A percentile compares a stretch with the other conserved stretches of the same genome.
These are phyloP conservation scores for Hippoglossus hippoglossus DNA, from an alignment of 2,797 vertebrate genomes.

Conservation along the genomic window DNA sequence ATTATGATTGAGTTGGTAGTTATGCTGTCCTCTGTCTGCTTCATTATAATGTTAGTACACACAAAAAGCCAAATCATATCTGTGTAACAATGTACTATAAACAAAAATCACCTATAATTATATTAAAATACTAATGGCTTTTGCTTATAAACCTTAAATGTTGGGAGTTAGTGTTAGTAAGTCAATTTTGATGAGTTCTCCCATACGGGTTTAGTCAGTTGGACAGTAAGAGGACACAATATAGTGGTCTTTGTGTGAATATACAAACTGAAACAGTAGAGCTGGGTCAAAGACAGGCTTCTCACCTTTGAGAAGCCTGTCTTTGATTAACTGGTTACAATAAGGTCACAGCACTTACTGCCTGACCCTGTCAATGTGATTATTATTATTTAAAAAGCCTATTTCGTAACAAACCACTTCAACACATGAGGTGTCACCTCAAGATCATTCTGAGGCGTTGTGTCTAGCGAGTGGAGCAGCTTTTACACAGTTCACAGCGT, in stretches of 20 bases:
- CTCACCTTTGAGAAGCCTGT: no score
- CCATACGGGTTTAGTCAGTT: neutral
- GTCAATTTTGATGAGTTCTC: neutral
- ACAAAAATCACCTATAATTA: neutral
- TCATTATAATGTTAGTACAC: neutral
- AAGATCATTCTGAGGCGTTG: neutral
- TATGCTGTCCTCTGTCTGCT: no score
- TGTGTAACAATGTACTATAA: neutral
- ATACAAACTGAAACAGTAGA: neutral
- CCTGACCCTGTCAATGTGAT: neutral
- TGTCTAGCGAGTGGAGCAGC: neutral
- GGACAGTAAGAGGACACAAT: neutral
- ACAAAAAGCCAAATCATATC: neutral
- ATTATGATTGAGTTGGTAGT: neutral
- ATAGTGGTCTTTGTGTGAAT: neutral
- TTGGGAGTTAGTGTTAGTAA: neutral
- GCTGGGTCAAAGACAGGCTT: no score
- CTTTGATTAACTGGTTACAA: neutral
- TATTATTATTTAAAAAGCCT: neutral
- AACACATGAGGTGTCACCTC: neutral
- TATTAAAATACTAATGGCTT: no score
- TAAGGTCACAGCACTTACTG: neutral
- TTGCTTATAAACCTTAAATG: neutral
- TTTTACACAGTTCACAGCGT: neutral
- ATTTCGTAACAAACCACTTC: neutral